Evolutionary conservation across 2,797 vertebrate genomes (phyloP), one percentile per base, ranked within the genome.

Genomic region (Peromyscus nudipes): DNA sequence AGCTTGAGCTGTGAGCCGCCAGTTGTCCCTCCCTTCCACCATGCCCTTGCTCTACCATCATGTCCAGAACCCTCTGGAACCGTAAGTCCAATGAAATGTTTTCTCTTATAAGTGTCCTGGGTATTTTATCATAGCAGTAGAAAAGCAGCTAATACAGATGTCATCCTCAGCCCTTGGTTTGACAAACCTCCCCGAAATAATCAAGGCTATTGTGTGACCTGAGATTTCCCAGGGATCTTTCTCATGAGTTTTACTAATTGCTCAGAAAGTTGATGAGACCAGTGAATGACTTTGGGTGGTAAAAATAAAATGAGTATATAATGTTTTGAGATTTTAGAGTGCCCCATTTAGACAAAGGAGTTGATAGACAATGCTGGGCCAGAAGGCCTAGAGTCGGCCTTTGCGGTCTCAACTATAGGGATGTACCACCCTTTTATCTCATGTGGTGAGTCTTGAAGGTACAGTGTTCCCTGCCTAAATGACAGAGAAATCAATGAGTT

Each of bases 401-500:
- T 25, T 57, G 9, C 2, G 8, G 40, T 21, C 77, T 93, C 69
- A 31, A 67, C 60, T 75, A 67, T 9, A 60, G 40, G 73, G 23
- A 84, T 81, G 31, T 91, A 1, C 81, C 21, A n/a, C 76, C 14
- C 57, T 85, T 23, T 65, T 49, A 87, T 2, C 12, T 75, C 13
- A 6, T 23, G 14, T 12, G 9, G 16, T n/a, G 65, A 76, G 0
- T 37, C 29, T 79, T 67, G 88, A 52, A 94, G 16, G 10, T 2
- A n/a, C 62, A 46, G 49, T 80, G n/a, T 69, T 80, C 76, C 86
- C 43, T n/a, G 90, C 65, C 86, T 49, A 87, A 85, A 25, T 86
- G 81, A 89, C 49, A 92, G 65, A 65, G 81, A 94, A 75, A 94
- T 34, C 87, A 95, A 86, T 46, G 57, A 87, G 84, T 75, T 87